Evolutionary conservation across 2,888 invertebrate species (phyloP), one percentile per base, ranked within the genome.

Genomic region (Tenthredo distinguenda): DNA sequence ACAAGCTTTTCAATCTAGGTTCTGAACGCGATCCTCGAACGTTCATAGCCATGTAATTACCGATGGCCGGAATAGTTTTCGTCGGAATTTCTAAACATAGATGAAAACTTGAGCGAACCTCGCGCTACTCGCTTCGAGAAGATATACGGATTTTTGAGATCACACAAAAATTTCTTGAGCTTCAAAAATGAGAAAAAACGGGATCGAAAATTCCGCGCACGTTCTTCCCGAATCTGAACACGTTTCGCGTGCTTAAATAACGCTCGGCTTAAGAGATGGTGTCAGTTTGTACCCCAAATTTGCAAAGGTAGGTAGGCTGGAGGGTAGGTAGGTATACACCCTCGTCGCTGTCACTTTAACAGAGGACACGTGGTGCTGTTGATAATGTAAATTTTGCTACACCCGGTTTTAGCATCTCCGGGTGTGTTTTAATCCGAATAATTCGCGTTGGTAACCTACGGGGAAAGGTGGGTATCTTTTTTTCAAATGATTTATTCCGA

Each of bases 331-430:
- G 55, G 55, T 26, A 62, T 12, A 62, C 62, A 62, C 62, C 62
- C 62, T 62, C 62, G 62, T 62, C 62, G 62, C 62, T 62, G 62
- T 62, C 62, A 62, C 62, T 62, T 62, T 26, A 62, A 62, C 26
- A 62, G 21, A 62, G 26, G 26, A 62, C 21, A 62, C 62, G 21
- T 26, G 62, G 62, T 26, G 10, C 26, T 62, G 62, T 62, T 62
- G 62, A 62, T 62, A 62, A 62, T 62, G 21, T 62, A 62, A 62
- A 62, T 62, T 62, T 26, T 62, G 3, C 62, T 62, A 62, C 26
- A 62, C 26, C 62, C 26, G 21, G 26, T 62, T 62, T 62, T 26
- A 62, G 62, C 26, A 62, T 62, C 62, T 62, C 62, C 2, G 62
- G 62, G 62, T 62, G 62, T 62, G 10, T 62, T 62, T 62, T 62